A percentile compares a stretch with the other conserved stretches of the same genome.
Conservation (phyloP, 2,797 vertebrate genomes). For the Megalops cyprinoides region DNA sequence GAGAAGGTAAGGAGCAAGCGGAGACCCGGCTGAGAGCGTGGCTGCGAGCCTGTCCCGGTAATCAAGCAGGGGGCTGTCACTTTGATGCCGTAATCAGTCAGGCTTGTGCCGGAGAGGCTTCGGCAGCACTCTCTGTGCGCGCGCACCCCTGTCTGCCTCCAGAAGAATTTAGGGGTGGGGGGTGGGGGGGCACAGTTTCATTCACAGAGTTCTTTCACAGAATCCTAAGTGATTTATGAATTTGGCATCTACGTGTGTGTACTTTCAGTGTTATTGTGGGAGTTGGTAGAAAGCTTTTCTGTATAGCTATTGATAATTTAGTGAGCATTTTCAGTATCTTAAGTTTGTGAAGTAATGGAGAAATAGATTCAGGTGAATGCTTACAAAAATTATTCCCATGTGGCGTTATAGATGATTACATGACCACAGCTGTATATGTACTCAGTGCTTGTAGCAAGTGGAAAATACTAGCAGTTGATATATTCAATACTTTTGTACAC, state of each 20-base stretch:
- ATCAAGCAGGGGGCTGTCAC: background rate
- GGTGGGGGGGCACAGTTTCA: background rate
- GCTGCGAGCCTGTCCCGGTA: background rate
- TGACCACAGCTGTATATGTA: too few relatives aligned
- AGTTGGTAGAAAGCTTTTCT: too few relatives aligned
- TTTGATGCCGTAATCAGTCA: background rate
- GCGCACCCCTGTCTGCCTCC: background rate
- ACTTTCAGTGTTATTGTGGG: too few relatives aligned
- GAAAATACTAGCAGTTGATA: too few relatives aligned
- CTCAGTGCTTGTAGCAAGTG: too few relatives aligned
- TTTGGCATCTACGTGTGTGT: background rate
- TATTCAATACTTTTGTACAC: too few relatives aligned
- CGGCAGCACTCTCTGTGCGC: background rate
- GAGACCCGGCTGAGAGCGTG: background rate
- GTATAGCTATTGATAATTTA: too few relatives aligned
- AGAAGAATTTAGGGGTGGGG: background rate
- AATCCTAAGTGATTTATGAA: background rate
- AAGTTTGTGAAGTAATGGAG: too few relatives aligned
- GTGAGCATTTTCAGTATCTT: too few relatives aligned
- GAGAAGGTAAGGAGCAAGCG: constrained; percentile 72
- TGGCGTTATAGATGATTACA: too few relatives aligned
- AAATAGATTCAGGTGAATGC: too few relatives aligned
- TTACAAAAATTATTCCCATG: too few relatives aligned
- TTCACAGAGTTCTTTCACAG: background rate
- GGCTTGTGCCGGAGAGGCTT: background rate